Evolutionary conservation across 2,113 vertebrate genomes (phyloP), one percentile per base, ranked within the genome.

Genomic region (Procavia capensis): DNA sequence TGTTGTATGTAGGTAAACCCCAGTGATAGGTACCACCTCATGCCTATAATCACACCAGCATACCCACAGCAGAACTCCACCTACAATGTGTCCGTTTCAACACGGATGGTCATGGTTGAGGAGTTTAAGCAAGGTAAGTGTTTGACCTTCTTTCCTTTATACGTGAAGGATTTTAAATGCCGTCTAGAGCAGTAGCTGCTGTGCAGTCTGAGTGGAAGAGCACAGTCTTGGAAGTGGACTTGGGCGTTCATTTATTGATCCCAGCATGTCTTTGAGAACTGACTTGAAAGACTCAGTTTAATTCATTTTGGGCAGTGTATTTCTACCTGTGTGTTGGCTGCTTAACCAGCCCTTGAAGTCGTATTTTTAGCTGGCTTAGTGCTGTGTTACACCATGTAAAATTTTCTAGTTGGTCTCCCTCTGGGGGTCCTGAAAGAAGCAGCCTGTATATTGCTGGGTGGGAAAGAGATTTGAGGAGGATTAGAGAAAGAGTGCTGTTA

Each of bases 41-140:
- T 99, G 99, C 99, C 99, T 98, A 99, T 99, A 98, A 99, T 99
- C 98, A 99, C 99, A 97, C 99, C 99, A 97, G 99, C 99, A 95
- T 99, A 99, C 98, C 99, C 99, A 97, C 99, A 99, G 95, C 99
- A 99, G 98, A 99, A 99, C 98, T 99, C 99, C 84, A 99, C 99
- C 70, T 99, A 99, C 99, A 99, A 99, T 97, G 99, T 99, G 96
- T 99, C 99, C 72, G 97, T 98, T 98, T 99, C 99, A 95, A 99
- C 99, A 96, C 98, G 99, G 86, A 98, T 99, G 96, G 98, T 99
- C 98, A 99, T 99, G 98, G 99, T 98, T 96, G 99, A 99, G 96
- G 99, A 99, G 98, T 99, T 99, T 98, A 99, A 99, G 91, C 98
- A 98, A 98, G 99, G 99, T 99, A 97, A 98, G 99, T 98, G 96